Evolutionary conservation across 2,888 invertebrate genomes (phyloP), one percentile per base, ranked within the genome.

Genomic region (Melieria crassipennis): DNA sequence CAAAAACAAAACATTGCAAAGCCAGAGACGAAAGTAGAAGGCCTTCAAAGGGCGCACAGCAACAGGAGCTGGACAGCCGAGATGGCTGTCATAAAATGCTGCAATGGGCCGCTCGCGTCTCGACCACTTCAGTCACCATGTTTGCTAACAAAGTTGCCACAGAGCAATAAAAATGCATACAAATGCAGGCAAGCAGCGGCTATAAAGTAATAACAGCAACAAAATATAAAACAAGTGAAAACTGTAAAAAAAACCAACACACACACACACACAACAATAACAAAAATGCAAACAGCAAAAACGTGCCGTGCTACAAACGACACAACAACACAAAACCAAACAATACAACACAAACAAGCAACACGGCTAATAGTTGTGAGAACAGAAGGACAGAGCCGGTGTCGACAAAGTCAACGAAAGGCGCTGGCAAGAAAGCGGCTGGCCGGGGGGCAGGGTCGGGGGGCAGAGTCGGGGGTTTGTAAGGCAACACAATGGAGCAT

Each of bases 81-180:
- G 60, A 67, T 67, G 60, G 60, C 67, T 11, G 60, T 61, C 61
- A 52, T 67, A 61, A 67, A 67, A 67, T 66, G 42, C 66, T 66
- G 57, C 13, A 66, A 66, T 52, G 61, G 61, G 60, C 61, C 61
- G 60, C 60, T 30, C 30, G 30, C 30, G 30, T 30, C 30, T 30
- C 2, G 30, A 2, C 30, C 30, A 1, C 30, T 30, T 30, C 30
- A 2, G 30, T 30, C 60, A 50, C 13, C 11, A 57, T 58, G 67
- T 61, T 52, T 61, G 61, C 60, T 60, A 60, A 67, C 50, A 67
- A 67, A 67, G 61, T 67, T 67, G 67, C 67, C 50, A 61, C 67
- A 60, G 60, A 61, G 52, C 60, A 47, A 67, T 67, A 67, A 61
- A 61, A 67, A 67, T 67, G 60, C 60, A 60, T 67, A 67, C 45